phyloP scores from a whole-genome alignment of 2,113 vertebrate species.

The Pseudonaja textilis region DNA sequence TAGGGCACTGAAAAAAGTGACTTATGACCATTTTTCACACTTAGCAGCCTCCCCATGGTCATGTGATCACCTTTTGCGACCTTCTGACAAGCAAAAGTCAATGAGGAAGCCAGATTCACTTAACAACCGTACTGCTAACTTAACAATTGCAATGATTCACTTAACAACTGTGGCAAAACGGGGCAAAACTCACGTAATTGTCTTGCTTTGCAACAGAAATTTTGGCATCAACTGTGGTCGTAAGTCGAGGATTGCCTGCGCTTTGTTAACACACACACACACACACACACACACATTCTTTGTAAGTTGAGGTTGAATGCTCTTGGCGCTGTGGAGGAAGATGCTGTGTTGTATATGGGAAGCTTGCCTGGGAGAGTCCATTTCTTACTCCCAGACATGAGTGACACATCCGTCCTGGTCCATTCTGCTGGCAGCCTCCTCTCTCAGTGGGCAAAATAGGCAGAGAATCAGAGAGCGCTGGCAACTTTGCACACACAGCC shows the following conservation, averaged over 20 bases:
- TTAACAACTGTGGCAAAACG: background rate
- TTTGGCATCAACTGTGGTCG: background rate
- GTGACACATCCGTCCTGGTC: background rate
- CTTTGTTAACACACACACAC: background rate
- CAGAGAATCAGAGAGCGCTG: background rate
- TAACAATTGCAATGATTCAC: background rate
- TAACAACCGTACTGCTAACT: background rate
- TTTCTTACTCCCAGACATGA: background rate
- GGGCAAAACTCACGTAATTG: background rate
- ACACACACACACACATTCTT: background rate
- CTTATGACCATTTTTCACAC: background rate
- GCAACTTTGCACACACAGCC: background rate
- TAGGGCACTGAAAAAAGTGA: background rate
- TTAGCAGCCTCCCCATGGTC: too few species aligned
- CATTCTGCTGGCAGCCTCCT: background rate
- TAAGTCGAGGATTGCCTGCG: background rate
- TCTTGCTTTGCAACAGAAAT: background rate
- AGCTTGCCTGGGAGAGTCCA: background rate
- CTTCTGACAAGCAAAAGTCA: background rate
- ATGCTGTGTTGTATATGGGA: too few species aligned
- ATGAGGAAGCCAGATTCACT: background rate
- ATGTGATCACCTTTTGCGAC: background rate
- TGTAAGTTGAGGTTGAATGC: background rate
- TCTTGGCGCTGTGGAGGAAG: background rate
- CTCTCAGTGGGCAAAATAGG: background rate